Base-by-base conservation (phyloP, 1,140 invertebrate genomes). In the Diabrotica virgifera region DNA sequence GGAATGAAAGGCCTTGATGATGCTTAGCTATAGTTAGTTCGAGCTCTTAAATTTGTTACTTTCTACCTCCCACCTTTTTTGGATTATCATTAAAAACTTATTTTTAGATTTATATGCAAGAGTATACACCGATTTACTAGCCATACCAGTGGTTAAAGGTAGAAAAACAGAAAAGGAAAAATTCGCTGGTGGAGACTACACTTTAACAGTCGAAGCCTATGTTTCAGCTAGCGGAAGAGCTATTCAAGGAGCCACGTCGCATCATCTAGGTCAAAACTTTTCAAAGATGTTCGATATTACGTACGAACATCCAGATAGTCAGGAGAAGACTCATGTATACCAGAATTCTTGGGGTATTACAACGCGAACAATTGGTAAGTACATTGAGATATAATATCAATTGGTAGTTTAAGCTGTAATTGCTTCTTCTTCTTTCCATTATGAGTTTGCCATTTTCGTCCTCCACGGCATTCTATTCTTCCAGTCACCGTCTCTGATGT, bases 271-370 rank as follows among this genome's bases (percentile, higher is more conserved):
- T 0, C 97, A 99, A 82, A 99, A 99, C 80, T 99, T 99, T 78
- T 97, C 96, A 0, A 97, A 97, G 81, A 99, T 99, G 96, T 99
- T 99, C 82, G 95, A 99, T 68, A 97, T 99, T 66, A 85, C 91
- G 6, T 95, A 90, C 76, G 96, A 99, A 80, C 91, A 98, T 79
- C 94, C 93, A 5, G 90, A 93, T 66, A 96, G 93, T 6, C 85
- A 92, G 63, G 90, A 96, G 75, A 95, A 96, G 76, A 86, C 89
- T 72, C 97, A 86, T 79, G 94, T 95, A 5, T 98, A 89, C 80
- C 97, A 99, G 80, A 99, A 99, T 80, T 98, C 96, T 0, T 99
- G 97, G 97, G 98, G 97, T 38, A 74, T 99, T 10, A 99, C 97
- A 0, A 99, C 98, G 0, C 85, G 97, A 68, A 96, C 96, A 0